Evolutionary conservation across 2,888 invertebrate species (phyloP), one percentile per base, ranked within the genome.

Genomic region (Dynastes hyllus): DNA sequence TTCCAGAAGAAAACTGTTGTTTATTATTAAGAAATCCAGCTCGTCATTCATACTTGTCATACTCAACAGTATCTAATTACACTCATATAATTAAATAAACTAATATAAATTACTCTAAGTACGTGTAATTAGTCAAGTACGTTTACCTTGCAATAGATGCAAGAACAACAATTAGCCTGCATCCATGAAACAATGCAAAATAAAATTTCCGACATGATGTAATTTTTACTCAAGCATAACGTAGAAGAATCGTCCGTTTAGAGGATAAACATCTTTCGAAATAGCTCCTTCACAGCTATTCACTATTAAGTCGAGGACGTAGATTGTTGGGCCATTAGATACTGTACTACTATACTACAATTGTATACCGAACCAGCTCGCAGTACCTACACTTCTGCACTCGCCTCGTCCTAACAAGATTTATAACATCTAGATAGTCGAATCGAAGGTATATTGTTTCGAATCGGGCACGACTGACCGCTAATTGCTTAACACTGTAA

Each of bases 381-480:
- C n/a, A 13, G 63, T 75, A 61, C 61, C 61, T 75, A 78, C 51
- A 73, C 66, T 80, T 70, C 27, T 65, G 73, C 69, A 81, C 65
- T 58, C 78, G 78, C 63, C 79, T 77, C 55, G 76, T 78, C 79
- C 78, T 61, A 71, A 77, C 77, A 78, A 79, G 78, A 80, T 81
- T 81, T 81, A 79, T 80, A 79, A 78, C 78, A 79, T 80, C 79
- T 70, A 80, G 79, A 80, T 80, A 77, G 76, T 55, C 40, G 61
- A 13, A n/a, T 75, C 1, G 40, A 75, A 32, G 9, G 61, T 50
- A 61, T 61, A 75, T 75, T 75, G 73, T 75, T 75, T 61, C 22
- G 61, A 75, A 61, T 61, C 61, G 61, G 61, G 61, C 73, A 61
- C 73, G 73, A 75, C 73, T 75, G 61, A 27, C 27, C 73, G 73